These are phyloP conservation scores for Acanthiza pusilla DNA, from an alignment of 2,797 vertebrate genomes.

Conservation along the genomic window DNA sequence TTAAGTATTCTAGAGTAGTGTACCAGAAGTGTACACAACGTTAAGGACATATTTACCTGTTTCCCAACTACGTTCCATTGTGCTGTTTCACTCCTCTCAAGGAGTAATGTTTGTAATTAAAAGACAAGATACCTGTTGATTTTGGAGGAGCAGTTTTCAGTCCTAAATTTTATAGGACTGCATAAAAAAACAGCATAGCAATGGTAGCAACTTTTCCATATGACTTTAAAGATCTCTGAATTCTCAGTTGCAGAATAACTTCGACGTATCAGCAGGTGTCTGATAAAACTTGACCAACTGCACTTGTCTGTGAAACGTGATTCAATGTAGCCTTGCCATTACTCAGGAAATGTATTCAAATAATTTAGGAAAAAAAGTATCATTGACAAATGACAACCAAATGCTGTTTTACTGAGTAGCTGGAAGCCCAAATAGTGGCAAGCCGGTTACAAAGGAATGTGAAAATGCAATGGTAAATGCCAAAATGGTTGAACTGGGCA, in stretches of 20 bases:
- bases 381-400: neutral
- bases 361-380: neutral
- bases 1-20: neutral
- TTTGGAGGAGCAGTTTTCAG: neutral
- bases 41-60: neutral
- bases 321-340: neutral
- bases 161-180: neutral
- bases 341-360: neutral
- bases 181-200: neutral
- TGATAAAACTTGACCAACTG: neutral
- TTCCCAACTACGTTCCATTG: neutral
- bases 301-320: neutral
- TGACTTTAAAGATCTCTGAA: neutral
- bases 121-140: neutral
- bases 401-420: neutral
- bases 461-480: neutral
- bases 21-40: neutral
- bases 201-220: neutral
- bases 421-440: neutral
- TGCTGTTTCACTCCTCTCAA: neutral
- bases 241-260: neutral
- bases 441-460: neutral
- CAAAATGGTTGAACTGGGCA: neutral
- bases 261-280: neutral
- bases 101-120: neutral